These are phyloP conservation scores for Tetranychus piercei DNA, from an alignment of 2,888 invertebrate species.

Conservation along the genomic window DNA sequence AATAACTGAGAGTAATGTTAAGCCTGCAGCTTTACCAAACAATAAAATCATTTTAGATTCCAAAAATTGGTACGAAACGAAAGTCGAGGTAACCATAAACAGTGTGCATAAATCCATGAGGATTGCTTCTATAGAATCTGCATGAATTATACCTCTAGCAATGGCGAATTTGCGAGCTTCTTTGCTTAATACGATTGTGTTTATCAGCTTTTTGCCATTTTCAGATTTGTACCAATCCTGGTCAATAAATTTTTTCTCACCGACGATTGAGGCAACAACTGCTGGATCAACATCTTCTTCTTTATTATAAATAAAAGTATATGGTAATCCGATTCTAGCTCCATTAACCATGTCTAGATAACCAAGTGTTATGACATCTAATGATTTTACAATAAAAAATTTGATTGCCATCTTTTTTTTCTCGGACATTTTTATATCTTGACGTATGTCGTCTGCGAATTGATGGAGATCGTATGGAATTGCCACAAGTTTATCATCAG, in stretches of 20 bases:
- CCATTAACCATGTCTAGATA: neutral
- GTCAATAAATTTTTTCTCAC: neutral
- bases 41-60: no score
- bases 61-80: neutral
- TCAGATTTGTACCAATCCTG: neutral
- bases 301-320: neutral
- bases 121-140: neutral
- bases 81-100: neutral
- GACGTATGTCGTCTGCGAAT: neutral
- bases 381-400: neutral
- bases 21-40: no score
- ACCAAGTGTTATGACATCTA: neutral
- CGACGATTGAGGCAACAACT: neutral
- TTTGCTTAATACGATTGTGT: constrained; percentile 3
- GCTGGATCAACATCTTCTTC: neutral
- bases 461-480: neutral
- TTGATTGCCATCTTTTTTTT: neutral
- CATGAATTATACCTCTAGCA: neutral
- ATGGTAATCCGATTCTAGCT: neutral
- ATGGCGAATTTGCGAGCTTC: constrained; percentile 11
- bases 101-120: neutral
- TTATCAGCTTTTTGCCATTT: neutral
- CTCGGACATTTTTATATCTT: neutral
- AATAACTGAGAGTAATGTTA: no score
- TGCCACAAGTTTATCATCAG: neutral